Conservation (phyloP, 2,797 vertebrate species). For the Pelodytes ibericus region DNA sequence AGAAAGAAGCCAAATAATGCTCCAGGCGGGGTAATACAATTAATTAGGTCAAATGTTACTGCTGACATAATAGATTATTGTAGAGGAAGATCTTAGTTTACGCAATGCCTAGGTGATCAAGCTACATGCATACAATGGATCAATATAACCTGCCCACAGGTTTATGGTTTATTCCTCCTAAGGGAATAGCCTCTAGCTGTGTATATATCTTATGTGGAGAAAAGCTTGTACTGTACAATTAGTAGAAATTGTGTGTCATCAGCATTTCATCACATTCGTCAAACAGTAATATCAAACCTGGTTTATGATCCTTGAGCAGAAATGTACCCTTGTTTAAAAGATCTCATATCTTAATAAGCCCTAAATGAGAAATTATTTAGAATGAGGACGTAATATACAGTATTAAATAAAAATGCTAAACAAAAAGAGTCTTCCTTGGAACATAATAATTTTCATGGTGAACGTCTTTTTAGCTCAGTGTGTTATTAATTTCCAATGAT, state of each 20-base stretch:
- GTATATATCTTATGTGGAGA: background rate
- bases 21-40: background rate
- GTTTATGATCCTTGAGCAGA: background rate
- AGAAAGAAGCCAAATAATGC: background rate
- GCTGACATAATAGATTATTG: background rate
- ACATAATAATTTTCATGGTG: conserved; percentile 19
- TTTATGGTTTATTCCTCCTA: background rate
- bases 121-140: background rate
- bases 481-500: conserved; percentile 6
- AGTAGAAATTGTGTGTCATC: background rate
- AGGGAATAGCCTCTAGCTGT: background rate
- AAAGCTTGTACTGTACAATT: background rate
- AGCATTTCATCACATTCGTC: background rate
- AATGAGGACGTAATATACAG: conserved; percentile 16
- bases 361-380: conserved; percentile 11
- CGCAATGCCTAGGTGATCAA: background rate
- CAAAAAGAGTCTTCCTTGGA: background rate
- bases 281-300: background rate
- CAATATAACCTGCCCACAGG: background rate
- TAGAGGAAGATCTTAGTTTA: background rate
- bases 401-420: conserved; percentile 19
- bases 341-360: conserved; percentile 13
- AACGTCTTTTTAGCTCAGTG: conserved; percentile 13
- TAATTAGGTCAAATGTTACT: background rate
- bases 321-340: conserved; percentile 19